phyloP scores from a whole-genome alignment of 2,797 vertebrate species.

The Esox lucius region DNA sequence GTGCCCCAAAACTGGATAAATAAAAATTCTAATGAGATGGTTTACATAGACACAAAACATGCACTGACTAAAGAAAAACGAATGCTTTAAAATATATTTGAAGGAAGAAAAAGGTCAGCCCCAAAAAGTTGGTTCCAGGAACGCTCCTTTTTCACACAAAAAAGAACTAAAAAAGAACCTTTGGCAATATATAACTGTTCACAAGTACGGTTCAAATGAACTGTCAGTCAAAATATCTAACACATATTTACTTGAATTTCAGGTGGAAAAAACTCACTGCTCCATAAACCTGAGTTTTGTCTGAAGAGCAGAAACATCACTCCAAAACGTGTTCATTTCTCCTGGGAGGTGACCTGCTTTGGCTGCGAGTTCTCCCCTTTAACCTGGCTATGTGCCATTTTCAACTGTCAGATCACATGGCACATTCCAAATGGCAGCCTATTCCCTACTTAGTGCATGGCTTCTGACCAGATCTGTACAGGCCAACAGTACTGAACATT shows the following conservation, averaged over 20 bases:
- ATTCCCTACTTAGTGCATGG: neutral
- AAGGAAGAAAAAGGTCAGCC: neutral
- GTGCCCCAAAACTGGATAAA: too few species aligned
- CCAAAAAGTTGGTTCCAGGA: too few species aligned
- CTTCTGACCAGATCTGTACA: neutral
- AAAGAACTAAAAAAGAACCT: neutral
- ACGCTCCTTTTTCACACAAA: too few species aligned
- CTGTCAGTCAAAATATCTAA: slow-evolving; percentile 4
- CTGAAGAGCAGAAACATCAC: slow-evolving; percentile 35
- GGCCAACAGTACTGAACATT: too few species aligned
- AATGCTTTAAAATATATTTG: neutral
- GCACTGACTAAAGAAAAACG: neutral
- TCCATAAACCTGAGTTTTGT: slow-evolving; percentile 16
- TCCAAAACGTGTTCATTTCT: slow-evolving; percentile 53
- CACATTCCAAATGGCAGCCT: neutral
- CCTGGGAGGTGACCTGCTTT: slow-evolving; percentile 72
- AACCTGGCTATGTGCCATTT: slow-evolving; percentile 63
- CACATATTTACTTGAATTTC: neutral
- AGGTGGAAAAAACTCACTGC: slow-evolving; percentile 18
- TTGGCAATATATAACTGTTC: neutral
- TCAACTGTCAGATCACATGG: slow-evolving; percentile 61
- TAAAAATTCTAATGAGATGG: too few species aligned
- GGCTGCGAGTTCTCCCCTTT: slow-evolving; percentile 60
- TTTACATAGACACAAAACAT: neutral
- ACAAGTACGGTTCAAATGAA: neutral